Conservation (phyloP, 2,797 vertebrate genomes). For the Sebastes ruberrimus region DNA sequence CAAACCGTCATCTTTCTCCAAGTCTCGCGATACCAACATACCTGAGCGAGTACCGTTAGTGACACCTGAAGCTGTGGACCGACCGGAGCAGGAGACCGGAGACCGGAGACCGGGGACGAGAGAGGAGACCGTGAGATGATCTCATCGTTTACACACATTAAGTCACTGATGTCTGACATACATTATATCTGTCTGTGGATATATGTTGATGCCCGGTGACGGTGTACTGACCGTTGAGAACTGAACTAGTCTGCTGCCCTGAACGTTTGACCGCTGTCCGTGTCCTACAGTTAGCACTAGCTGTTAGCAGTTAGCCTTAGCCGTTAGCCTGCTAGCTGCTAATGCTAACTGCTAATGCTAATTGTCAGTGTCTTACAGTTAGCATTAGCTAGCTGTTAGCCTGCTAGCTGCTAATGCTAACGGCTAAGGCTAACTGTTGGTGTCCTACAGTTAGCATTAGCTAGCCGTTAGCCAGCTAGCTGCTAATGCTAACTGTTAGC, state of each 20-base stretch:
- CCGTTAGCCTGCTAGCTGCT: background rate
- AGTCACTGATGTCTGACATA: background rate
- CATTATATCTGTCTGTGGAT: background rate
- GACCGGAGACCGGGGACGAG: conserved; percentile 35
- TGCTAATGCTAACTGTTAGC: no score
- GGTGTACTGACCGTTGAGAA: fast-evolving
- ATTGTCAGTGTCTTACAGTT: no score
- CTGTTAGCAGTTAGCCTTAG: conserved; percentile 42
- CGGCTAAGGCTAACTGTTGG: background rate
- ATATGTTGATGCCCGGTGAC: fast-evolving
- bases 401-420: no score
- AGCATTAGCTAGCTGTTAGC: no score
- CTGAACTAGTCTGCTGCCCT: conserved; percentile 9
- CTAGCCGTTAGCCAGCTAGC: background rate
- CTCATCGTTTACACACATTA: background rate
- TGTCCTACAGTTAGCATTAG: conserved; percentile 67
- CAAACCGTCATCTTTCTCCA: background rate
- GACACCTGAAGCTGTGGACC: conserved; percentile 59
- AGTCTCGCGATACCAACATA: conserved; percentile 72
- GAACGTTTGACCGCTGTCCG: conserved; percentile 69
- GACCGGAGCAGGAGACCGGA: conserved; percentile 46
- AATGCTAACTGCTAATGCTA: background rate
- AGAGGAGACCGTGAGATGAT: conserved; percentile 49
- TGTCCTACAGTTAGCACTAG: conserved; percentile 68
- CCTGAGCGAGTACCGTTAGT: conserved; percentile 37